These are phyloP conservation scores for Phenganax subtilis DNA, from an alignment of 92 coral and sea anemone genomes.

Conservation along the genomic window DNA sequence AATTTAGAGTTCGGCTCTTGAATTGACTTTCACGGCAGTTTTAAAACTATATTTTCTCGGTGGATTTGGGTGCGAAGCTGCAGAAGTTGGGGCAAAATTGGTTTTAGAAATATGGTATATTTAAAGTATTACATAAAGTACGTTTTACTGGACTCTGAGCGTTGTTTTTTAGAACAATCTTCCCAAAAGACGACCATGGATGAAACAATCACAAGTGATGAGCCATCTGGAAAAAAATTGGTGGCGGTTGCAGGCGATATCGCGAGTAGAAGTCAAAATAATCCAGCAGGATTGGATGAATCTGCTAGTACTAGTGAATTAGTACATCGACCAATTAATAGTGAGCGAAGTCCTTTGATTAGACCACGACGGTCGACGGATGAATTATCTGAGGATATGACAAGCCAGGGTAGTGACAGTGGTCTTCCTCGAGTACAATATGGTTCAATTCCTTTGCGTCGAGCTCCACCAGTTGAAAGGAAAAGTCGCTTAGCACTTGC, in stretches of 20 bases:
- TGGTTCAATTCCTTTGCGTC: constrained; percentile 1
- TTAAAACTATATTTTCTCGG: too few relatives aligned
- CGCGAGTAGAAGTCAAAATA: not conserved
- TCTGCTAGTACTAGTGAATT: not conserved
- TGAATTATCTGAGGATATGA: not conserved
- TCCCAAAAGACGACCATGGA: not conserved
- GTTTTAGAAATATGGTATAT: too few relatives aligned
- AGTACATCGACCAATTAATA: not conserved
- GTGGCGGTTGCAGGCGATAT: not conserved
- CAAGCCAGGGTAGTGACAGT: not conserved
- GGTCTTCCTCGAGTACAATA: not conserved
- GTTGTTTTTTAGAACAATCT: not conserved
- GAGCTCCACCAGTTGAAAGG: not conserved
- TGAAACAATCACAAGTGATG: not conserved
- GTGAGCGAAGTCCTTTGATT: constrained; percentile 1
- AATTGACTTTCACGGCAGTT: too few relatives aligned
- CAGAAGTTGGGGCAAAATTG: too few relatives aligned
- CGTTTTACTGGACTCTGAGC: not conserved
- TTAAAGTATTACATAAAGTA: too few relatives aligned
- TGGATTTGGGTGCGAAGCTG: too few relatives aligned
- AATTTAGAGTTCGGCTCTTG: too few relatives aligned
- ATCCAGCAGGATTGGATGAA: not conserved
- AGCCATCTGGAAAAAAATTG: not conserved
- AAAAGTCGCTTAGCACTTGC: not conserved
- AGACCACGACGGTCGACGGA: constrained; percentile 22